A percentile compares a stretch with the other conserved stretches of the same genome.
phyloP scores from a whole-genome alignment of 1,140 invertebrate genomes.

The Oppia nitens region DNA sequence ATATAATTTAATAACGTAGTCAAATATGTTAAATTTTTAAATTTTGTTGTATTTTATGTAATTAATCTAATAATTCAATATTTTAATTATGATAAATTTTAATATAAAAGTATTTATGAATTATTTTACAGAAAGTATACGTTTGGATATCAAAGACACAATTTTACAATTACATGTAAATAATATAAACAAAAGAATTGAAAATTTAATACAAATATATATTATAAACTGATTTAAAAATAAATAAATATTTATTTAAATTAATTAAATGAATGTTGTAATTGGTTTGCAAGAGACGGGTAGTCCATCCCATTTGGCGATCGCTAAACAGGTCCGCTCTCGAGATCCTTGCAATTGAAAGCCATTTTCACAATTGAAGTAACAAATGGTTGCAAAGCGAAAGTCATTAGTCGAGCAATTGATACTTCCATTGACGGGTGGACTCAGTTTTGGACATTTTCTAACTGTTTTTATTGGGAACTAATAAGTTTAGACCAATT shows the following conservation, averaged over 20 bases:
- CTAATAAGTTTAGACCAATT: too few relatives aligned
- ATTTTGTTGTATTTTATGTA: too few relatives aligned
- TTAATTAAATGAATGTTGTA: not conserved
- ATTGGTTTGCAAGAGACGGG: conserved; percentile 38
- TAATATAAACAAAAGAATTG: not conserved
- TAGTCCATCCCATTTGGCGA: conserved; percentile 49
- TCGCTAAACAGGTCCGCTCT: conserved; percentile 44
- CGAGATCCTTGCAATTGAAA: conserved; percentile 45
- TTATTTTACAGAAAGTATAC: too few relatives aligned
- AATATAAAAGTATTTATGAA: too few relatives aligned
- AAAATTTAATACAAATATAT: not conserved
- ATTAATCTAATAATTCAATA: too few relatives aligned
- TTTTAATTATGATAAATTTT: too few relatives aligned
- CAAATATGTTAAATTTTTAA: too few relatives aligned
- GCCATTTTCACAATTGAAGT: conserved; percentile 44
- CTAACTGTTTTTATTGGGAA: too few relatives aligned
- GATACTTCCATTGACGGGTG: conserved; percentile 40
- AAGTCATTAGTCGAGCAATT: conserved; percentile 39
- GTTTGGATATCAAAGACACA: too few relatives aligned
- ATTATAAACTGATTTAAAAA: not conserved
- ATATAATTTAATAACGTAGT: too few relatives aligned
- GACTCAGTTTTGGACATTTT: conserved; percentile 37
- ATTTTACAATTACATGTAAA: too few relatives aligned
- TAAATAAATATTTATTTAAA: too few relatives aligned
- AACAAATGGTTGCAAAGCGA: conserved; percentile 44